These are phyloP conservation scores for Anomalospiza imberbis DNA, from an alignment of 2,797 vertebrate species.

Conservation along the genomic window DNA sequence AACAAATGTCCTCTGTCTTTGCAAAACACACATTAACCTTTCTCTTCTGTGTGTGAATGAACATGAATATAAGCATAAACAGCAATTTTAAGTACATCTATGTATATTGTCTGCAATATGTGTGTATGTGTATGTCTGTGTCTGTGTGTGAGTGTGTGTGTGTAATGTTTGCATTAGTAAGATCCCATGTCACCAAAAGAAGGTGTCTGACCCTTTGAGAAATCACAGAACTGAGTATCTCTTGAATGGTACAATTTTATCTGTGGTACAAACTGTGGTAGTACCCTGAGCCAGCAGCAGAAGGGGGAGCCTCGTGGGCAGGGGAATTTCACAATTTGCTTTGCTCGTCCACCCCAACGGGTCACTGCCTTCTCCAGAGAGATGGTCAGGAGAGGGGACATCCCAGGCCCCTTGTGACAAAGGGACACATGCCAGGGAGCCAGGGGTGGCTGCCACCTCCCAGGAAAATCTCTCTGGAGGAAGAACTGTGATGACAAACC, in stretches of 20 bases:
- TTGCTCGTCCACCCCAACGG: background rate
- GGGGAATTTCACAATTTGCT: background rate
- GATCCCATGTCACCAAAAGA: background rate
- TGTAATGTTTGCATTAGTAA: background rate
- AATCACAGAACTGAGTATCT: background rate
- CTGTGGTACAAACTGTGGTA: fast-evolving
- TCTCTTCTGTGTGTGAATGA: background rate
- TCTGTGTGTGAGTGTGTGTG: too few species aligned
- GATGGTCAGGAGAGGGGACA: background rate
- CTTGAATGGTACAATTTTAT: background rate
- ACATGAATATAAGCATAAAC: background rate
- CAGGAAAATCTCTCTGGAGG: background rate
- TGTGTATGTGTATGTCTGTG: background rate
- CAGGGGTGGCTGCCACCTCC: background rate
- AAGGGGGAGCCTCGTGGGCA: background rate
- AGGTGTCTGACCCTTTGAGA: background rate
- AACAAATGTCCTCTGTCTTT: background rate
- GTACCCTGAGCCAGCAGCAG: too few species aligned
- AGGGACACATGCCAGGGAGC: background rate
- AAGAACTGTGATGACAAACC: background rate
- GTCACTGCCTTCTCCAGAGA: background rate
- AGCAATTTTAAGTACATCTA: background rate
- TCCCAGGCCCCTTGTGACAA: background rate
- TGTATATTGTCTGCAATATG: background rate
- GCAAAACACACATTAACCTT: background rate